Base-by-base conservation (phyloP, 1,140 invertebrate genomes). In the Pristionchus pacificus region DNA sequence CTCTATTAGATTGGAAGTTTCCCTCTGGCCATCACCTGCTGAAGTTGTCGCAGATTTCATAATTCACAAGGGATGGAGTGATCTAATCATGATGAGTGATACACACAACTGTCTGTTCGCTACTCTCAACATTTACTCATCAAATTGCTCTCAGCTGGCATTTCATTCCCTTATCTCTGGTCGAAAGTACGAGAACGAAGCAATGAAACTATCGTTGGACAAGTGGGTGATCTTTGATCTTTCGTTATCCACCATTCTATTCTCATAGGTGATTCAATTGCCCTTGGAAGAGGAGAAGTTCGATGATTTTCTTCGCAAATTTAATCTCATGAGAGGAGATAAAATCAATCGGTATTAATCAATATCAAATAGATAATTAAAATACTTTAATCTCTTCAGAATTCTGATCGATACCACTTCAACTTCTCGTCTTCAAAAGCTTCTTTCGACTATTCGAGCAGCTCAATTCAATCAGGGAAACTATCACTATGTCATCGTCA, bases 381-480 rank as follows among this genome's bases (percentile, higher is more conserved):
- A n/a, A n/a, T n/a, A n/a, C n/a, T n/a, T n/a, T n/a, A n/a, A n/a
- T n/a, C n/a, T 65, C 67, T 77, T 55, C 33, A 32, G 77, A 60
- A 74, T 80, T 38, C 68, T 80, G 24, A 65, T 80, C 1, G 78
- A 80, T 57, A 69, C 71, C 10, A 63, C 74, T 14, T 77, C 77
- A 31, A 57, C 70, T 14, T 74, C 60, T 49, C 73, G 82, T 19
- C 81, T 83, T 33, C 77, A 83, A 65, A 77, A 81, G 67, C 60
- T 83, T 60, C 65, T 83, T 15, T 64, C 80, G 13, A 79, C 82
- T 15, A 82, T 83, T 61, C 68, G 81, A 29, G 71, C 80, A 24
- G 81, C 81, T 28, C 81, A 83, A 68, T 83, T 83, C 65, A 83
- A 80, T 62, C 81, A 83, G 65, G 70, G 67, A 6, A 75, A 82